These are phyloP conservation scores for Nothoprocta pentlandii DNA, from an alignment of 2,113 vertebrate genomes.

Conservation along the genomic window DNA sequence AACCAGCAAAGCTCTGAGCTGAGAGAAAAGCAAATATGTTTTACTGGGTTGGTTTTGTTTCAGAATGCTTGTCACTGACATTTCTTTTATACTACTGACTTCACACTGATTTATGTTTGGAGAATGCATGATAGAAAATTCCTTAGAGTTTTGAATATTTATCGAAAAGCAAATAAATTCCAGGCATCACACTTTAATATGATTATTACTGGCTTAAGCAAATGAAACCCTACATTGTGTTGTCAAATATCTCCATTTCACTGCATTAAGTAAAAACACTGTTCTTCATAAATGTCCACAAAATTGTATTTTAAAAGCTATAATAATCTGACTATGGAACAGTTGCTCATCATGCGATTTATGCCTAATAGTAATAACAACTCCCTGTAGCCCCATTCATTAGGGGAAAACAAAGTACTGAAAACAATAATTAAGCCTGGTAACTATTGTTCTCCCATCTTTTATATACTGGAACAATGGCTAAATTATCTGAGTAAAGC, in stretches of 20 bases:
- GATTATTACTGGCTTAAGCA: neutral
- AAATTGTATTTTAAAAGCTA: neutral
- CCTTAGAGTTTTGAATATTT: neutral
- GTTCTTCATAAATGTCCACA: constrained; percentile 1
- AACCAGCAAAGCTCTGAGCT: neutral
- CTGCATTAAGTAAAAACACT: neutral
- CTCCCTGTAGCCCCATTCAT: neutral
- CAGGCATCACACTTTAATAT: neutral
- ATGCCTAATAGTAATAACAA: constrained; percentile 22
- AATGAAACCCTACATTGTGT: neutral
- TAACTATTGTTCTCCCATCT: constrained; percentile 11
- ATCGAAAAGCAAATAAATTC: constrained; percentile 7
- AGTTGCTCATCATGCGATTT: neutral
- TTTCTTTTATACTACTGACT: neutral
- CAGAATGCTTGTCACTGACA: neutral
- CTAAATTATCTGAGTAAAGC: constrained; percentile 12
- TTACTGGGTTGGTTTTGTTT: neutral
- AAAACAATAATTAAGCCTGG: constrained; percentile 42
- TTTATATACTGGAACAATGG: neutral
- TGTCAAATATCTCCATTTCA: neutral
- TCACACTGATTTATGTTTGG: neutral
- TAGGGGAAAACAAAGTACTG: constrained; percentile 9
- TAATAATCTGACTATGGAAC: neutral
- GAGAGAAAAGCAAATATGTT: neutral
- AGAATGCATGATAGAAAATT: neutral